A percentile compares a stretch with the other conserved stretches of the same genome.
Evolutionary conservation across 2,888 invertebrate genomes (phyloP).

Genomic region (Tetranychus truncatus): DNA sequence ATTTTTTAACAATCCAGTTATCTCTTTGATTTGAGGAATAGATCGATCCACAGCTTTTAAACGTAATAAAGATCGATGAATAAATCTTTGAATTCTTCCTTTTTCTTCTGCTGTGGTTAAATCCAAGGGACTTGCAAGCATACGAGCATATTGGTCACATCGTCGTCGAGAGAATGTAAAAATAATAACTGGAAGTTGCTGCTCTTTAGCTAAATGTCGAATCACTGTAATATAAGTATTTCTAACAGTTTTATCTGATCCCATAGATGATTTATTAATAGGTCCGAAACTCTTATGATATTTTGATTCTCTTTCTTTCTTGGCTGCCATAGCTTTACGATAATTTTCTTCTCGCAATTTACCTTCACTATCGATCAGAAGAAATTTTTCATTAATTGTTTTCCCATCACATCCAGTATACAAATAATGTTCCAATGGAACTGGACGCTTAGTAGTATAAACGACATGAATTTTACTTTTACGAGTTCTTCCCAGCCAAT

Average conservation of each 20-base stretch:
- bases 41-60: conserved; percentile 66
- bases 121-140: conserved; percentile 42
- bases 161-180: conserved; percentile 74
- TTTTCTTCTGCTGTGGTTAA: conserved; percentile 69
- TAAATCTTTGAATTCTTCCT: conserved; percentile 61
- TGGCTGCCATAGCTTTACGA: conserved; percentile 35
- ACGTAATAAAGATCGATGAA: conserved; percentile 58
- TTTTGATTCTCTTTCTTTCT: conserved; percentile 30
- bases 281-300: background rate
- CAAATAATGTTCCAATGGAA: conserved; percentile 82
- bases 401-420: conserved; percentile 57
- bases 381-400: conserved; percentile 47
- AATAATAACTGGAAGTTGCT: conserved; percentile 43
- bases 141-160: conserved; percentile 51
- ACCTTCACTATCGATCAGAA: conserved; percentile 58
- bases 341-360: conserved; percentile 49
- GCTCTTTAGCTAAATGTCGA: conserved; percentile 55
- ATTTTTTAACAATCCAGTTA: conserved; percentile 51
- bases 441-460: conserved; percentile 75
- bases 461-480: conserved; percentile 74
- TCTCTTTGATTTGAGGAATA: conserved; percentile 55
- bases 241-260: conserved; percentile 48
- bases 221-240: conserved; percentile 63
- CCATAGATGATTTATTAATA: conserved; percentile 33
- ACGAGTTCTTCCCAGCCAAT: conserved; percentile 35